These are phyloP conservation scores for Crotalus helleri DNA, from an alignment of 2,113 vertebrate genomes.

Conservation along the genomic window DNA sequence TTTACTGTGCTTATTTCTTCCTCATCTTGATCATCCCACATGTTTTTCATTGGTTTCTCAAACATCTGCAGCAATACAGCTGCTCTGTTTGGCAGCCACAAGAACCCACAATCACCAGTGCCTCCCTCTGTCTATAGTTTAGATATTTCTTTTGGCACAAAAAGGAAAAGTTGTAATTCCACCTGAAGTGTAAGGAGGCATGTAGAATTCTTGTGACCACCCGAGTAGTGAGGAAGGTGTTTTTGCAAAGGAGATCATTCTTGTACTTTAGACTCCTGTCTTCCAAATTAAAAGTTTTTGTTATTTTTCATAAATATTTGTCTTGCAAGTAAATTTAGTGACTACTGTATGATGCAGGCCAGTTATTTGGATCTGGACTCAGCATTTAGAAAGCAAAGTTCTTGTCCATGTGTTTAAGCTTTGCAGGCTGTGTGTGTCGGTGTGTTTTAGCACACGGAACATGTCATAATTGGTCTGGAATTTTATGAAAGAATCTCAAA, in stretches of 20 bases:
- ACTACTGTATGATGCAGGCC: not conserved
- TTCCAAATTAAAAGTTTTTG: not conserved
- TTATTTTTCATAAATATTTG: not conserved
- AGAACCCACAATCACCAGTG: conserved; percentile 49
- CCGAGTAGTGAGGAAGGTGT: conserved; percentile 18
- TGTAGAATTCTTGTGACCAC: conserved; percentile 47
- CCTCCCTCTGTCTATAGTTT: conserved; percentile 47
- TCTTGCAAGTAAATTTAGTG: conserved; percentile 4
- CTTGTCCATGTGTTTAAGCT: not conserved
- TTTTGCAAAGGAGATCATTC: conserved; percentile 3
- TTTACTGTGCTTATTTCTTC: conserved; percentile 53
- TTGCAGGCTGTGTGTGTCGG: not conserved
- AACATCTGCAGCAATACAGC: conserved; percentile 57
- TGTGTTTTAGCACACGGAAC: not conserved
- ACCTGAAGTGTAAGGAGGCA: conserved; percentile 36
- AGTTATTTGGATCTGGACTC: not conserved
- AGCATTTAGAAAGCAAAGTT: not conserved
- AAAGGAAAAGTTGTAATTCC: conserved; percentile 54
- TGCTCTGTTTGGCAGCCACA: conserved; percentile 60
- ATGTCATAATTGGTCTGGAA: not conserved
- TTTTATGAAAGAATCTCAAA: not conserved
- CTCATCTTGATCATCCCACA: conserved; percentile 48
- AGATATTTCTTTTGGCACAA: conserved; percentile 57
- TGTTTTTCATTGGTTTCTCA: conserved; percentile 64
- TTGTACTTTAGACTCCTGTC: not conserved